Base-by-base conservation (phyloP, 2,888 invertebrate genomes). In the Scaptomyza flava region DNA sequence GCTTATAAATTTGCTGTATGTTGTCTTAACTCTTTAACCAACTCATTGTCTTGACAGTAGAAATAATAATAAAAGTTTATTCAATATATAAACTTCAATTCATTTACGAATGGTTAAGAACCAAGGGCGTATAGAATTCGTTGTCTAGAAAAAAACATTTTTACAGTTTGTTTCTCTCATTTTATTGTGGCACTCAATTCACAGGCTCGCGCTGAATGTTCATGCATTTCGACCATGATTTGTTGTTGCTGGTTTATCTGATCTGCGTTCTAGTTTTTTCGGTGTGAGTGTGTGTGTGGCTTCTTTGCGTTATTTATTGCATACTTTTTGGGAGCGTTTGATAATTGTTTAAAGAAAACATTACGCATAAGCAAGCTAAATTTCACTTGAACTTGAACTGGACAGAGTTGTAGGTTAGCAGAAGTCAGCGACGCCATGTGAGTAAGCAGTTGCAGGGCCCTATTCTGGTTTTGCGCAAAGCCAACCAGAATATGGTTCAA, bases 331-430 rank as follows among this genome's bases (percentile, higher is more conserved):
- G 80, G 68, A 77, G 74, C 71, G 80, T 76, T 84, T 84, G 87
- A 84, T 84, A 84, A 84, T 84, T 84, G 84, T 84, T 84, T 84
- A 84, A 84, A 84, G 85, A 80, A 87, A 84, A 84, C 87, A 82
- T 86, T 78, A 87, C 76, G 81, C 86, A 86, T 83, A 83, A 79
- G 86, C 68, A 57, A 76, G 76, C 83, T 68, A 34, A 34, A 34
- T 34, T 23, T 58, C 60, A 47, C 38, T 36, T 59, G 17, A 30
- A n/a, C 50, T 38, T 42, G 69, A 63, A 61, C 56, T 52, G 50
- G 42, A 46, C 61, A 66, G 60, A 50, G 45, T 31, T 48, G 33
- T 42, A 14, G 7, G 46, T 50, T 48, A 65, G 68, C 74, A 76
- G 70, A 82, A 85, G 85, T 85, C 80, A 77, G 67, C 56, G 68